phyloP scores from a whole-genome alignment of 2,797 vertebrate species.

The Cossypha dichroa region DNA sequence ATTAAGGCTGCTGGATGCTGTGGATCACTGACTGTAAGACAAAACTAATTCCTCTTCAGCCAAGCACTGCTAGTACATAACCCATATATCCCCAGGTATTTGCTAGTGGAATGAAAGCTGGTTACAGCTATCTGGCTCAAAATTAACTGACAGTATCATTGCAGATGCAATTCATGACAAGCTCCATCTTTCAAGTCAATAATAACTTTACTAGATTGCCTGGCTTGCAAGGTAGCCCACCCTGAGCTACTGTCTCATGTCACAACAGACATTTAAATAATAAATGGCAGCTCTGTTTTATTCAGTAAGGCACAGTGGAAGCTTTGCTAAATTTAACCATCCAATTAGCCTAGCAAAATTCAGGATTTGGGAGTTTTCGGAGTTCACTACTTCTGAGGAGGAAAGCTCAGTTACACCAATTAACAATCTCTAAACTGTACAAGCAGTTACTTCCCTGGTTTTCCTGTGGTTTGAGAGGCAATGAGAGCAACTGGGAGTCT shows the following conservation, averaged over 20 bases:
- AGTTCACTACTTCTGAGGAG: background rate
- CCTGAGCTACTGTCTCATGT: background rate
- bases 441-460: background rate
- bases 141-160: conserved; percentile 42
- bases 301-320: background rate
- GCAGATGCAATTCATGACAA: conserved; percentile 4
- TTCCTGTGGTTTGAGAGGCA: background rate
- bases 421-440: background rate
- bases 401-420: conserved; percentile 13
- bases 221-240: conserved; percentile 8
- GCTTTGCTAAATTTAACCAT: conserved; percentile 42
- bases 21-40: conserved; percentile 34
- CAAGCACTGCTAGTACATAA: conserved; percentile 16
- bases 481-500: background rate
- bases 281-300: background rate
- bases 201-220: background rate
- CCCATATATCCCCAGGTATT: conserved; percentile 25
- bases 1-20: conserved; percentile 25
- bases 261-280: conserved; percentile 30
- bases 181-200: conserved; percentile 29
- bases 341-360: conserved; percentile 40
- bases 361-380: conserved; percentile 1
- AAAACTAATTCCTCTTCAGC: conserved; percentile 57
- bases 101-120: background rate
- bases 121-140: conserved; percentile 23